Base-by-base conservation (phyloP, 2,888 invertebrate genomes). In the Drosophila conformis region DNA sequence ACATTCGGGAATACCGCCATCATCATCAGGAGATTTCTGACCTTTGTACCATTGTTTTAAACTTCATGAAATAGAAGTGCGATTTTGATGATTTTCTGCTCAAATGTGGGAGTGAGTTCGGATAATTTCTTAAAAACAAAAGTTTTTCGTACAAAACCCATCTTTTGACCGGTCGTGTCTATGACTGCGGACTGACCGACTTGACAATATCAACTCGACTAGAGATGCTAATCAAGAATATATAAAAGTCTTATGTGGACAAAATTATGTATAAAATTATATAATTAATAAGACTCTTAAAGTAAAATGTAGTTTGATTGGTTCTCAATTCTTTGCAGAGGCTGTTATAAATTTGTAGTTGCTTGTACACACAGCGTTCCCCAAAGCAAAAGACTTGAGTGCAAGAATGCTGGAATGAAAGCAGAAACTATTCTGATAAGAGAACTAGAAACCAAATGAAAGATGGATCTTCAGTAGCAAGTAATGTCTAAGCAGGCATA, bases 1-100 rank as follows among this genome's bases (percentile, higher is more conserved):
- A 54, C 53, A n/a, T 8, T 4, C 4, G 5, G 42, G 31, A 27
- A 42, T 36, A 59, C 7, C 6, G 13, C 13, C 21, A 25, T 21
- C 7, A 21, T 35, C 53, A 54, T 25, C 8, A 83, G 86, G 87
- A 81, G 76, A 71, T 81, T 71, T 42, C 29, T 81, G 11, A 60
- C 35, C 51, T 69, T 29, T 52, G 58, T 72, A 31, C 25, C 78
- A 33, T 52, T 88, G 48, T 31, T 88, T 21, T 7, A 42, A n/a
- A 0, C 38, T 8, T n/a, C 4, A n/a, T 4, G n/a, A 10, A 40
- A 21, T 13, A 21, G 7, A 1, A 1, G 6, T 7, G 0, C 1
- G 21, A 13, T 21, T 8, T 40, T n/a, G 0, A 40, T 10, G 4
- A 40, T 40, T 40, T 40, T n/a, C n/a, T 40, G 40, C 10, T 40